Evolutionary conservation across 2,113 vertebrate genomes (phyloP), one percentile per base, ranked within the genome.

Genomic region (Otus sunia): DNA sequence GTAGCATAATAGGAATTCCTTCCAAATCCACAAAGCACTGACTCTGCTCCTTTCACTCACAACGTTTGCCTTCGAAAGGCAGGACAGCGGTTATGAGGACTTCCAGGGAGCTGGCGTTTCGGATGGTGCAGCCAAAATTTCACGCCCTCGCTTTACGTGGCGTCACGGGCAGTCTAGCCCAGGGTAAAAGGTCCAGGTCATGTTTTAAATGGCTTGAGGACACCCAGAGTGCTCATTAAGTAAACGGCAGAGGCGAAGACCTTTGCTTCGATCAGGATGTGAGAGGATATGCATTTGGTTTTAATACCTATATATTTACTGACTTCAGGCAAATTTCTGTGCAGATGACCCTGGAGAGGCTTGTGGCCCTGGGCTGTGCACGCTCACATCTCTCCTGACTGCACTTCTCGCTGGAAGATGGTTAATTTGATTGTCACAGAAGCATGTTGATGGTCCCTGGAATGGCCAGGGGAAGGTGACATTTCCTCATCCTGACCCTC

Each of bases 1-100:
- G 79, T 76, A 97, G 95, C 96, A 97, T 97, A 97, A 98, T 96
- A 97, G 80, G 92, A 98, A 98, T 97, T 94, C 96, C 96, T 97
- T 97, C 96, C 97, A 97, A 97, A 97, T 98, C 96, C 95, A 91
- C 92, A 95, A 66, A 89, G 95, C 94, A 82, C 59, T 79, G 89
- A 95, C 96, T 95, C 49, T 0, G 37, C 59, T 90, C 62, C 95
- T 92, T 85, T 90, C 0, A 0, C 74, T 91, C 80, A 2, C 89
- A 71, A 18, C 7, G 2, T 50, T 87, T 95, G 94, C 88, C 94
- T 95, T 91, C 4, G 15, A 87, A 94, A 92, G 85, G 25, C 90
- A 97, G 94, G 95, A 85, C 68, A 93, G 94, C 11, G 82, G 68
- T 80, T 94, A 1, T 29, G 92, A 88, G 74, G 62, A 60, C 82